phyloP scores from a whole-genome alignment of 2,113 vertebrate genomes.

The Silurus asotus region DNA sequence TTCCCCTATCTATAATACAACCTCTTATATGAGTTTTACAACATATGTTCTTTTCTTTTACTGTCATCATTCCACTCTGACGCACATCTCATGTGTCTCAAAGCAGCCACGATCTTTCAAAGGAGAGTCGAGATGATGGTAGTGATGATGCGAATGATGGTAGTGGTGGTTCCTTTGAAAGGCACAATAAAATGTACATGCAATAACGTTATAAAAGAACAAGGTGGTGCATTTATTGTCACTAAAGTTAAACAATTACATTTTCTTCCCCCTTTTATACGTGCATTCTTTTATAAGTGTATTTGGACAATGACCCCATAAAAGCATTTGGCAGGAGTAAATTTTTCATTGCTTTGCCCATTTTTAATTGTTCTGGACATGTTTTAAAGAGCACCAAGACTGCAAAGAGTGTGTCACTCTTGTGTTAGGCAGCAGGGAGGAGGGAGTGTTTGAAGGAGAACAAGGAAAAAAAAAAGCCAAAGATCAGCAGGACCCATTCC shows the following conservation, averaged over 20 bases:
- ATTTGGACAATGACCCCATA: constrained; percentile 72
- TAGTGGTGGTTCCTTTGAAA: constrained; percentile 2
- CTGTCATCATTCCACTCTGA: constrained; percentile 4
- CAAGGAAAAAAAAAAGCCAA: neutral
- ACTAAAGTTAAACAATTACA: constrained; percentile 50
- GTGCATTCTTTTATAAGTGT: constrained; percentile 45
- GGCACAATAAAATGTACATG: constrained; percentile 69
- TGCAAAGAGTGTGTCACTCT: neutral
- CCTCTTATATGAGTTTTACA: constrained; percentile 14
- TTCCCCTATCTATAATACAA: constrained; percentile 9
- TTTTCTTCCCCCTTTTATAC: constrained; percentile 37
- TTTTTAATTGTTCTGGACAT: constrained; percentile 25
- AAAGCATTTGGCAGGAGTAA: constrained; percentile 66
- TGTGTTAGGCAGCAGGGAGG: constrained; percentile 23
- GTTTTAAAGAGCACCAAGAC: constrained; percentile 56
- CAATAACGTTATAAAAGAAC: constrained; percentile 57
- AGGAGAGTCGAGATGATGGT: constrained; percentile 6
- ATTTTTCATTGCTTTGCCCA: constrained; percentile 66
- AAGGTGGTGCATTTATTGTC: constrained; percentile 56
- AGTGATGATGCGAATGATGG: constrained; percentile 7
- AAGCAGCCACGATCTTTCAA: neutral
- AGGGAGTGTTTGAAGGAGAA: constrained; percentile 3
- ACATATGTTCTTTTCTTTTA: constrained; percentile 29
- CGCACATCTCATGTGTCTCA: neutral
- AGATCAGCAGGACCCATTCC: constrained; percentile 5